Evolutionary conservation across 2,797 vertebrate genomes (phyloP), one percentile per base, ranked within the genome.

Genomic region (Anabas testudineus): DNA sequence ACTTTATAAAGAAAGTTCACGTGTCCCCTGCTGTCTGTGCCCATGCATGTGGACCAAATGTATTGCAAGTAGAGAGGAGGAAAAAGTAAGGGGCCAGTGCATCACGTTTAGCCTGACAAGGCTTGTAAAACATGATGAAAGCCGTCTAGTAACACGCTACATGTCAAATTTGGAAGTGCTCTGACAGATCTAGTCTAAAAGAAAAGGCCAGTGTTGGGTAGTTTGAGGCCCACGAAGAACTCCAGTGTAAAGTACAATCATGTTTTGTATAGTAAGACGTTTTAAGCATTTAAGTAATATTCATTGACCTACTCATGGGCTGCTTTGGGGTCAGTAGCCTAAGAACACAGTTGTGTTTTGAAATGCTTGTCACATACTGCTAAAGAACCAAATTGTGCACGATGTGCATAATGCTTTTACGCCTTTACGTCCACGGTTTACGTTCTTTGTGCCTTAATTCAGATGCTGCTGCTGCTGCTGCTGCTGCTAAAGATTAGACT

Each of bases 401-500:
- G 1, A 47, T 51, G 28, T 63, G 4, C 6, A 3, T 22, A 3
- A n/a, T 7, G 24, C 34, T 37, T 52, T 36, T n/a, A n/a, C 34
- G 28, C 45, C 16, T 5, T 54, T 47, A 12, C 43, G 47, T 56
- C n/a, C 42, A 46, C 67, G 34, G 30, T 56, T 78, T 3, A 47
- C 19, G 18, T 36, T 10, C 51, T 46, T 52, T 42, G 7, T 47
- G 37, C 64, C 19, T 51, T 56, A 46, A n/a, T 53, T n/a, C n/a
- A n/a, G n/a, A n/a, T n/a, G n/a, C n/a, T 49, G 12, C 28, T 30
- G 28, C 28, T 61, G 63, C 57, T 47, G 19, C 22, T 19, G 24
- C 19, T 42, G 21, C 42, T 62, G 37, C 56, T 32, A 24, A 55
- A 76, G 43, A 62, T 62, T 28, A 53, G 51, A 73, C 43, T 58